phyloP scores from a whole-genome alignment of 1,140 invertebrate species.

The Aphis gossypii region DNA sequence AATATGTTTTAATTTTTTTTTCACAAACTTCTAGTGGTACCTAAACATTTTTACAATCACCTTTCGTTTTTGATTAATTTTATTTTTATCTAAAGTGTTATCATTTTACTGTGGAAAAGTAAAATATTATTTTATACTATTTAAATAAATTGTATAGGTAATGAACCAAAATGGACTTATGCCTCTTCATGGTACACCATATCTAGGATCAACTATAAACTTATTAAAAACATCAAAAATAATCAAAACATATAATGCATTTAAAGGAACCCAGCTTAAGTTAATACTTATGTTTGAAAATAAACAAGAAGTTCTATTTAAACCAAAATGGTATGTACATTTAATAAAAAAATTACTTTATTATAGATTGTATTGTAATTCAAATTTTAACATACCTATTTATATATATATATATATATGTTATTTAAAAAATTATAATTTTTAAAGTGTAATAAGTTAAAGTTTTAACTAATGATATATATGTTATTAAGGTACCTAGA shows the following conservation, averaged over 20 bases:
- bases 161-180: conserved; percentile 72
- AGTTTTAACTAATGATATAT: background rate
- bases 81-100: background rate
- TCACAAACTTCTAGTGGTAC: no score
- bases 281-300: conserved; percentile 79
- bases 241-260: conserved; percentile 76
- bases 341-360: no score
- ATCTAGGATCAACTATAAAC: conserved; percentile 75
- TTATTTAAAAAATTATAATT: no score
- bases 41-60: no score
- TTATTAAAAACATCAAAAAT: conserved; percentile 76
- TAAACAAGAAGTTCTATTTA: conserved; percentile 83
- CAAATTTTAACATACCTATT: no score
- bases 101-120: background rate
- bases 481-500: conserved; percentile 71
- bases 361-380: no score
- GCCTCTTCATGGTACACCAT: conserved; percentile 69
- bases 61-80: background rate
- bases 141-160: conserved; percentile 69
- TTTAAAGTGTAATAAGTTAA: background rate
- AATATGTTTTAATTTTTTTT: no score
- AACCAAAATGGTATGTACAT: conserved; percentile 77
- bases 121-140: background rate
- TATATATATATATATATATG: no score
- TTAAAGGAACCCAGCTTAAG: conserved; percentile 89